A percentile compares a stretch with the other conserved stretches of the same genome.
phyloP scores from a whole-genome alignment of 2,113 vertebrate genomes.

The Neodontobutis hainanensis region DNA sequence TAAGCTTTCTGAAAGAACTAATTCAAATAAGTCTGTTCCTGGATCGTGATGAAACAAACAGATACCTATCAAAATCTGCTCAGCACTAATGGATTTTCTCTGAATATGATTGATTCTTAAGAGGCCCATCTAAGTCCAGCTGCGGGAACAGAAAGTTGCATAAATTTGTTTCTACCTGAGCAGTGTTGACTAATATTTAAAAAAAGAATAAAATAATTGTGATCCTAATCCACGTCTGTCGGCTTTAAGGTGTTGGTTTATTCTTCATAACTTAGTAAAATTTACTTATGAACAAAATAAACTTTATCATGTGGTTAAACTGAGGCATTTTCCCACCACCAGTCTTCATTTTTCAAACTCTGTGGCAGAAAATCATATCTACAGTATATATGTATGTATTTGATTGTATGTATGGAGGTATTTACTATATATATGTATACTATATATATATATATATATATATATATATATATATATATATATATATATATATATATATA shows the following conservation, averaged over 20 bases:
- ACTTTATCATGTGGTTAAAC: too few species aligned
- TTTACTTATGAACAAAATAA: background rate
- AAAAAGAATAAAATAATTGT: background rate
- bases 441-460: too few species aligned
- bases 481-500: too few species aligned
- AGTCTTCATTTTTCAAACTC: too few species aligned
- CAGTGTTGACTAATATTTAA: background rate
- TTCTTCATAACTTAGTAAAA: background rate
- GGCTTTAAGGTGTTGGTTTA: background rate
- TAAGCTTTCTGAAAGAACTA: background rate
- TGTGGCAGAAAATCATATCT: too few species aligned
- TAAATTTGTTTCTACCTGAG: slow-evolving; percentile 3
- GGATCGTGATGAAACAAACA: background rate
- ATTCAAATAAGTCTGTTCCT: background rate
- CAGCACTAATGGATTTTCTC: slow-evolving; percentile 2
- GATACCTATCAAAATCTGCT: background rate
- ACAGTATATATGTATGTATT: too few species aligned
- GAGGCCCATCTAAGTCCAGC: slow-evolving; percentile 12
- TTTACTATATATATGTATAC: too few species aligned
- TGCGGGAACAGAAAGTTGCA: slow-evolving; percentile 1
- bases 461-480: too few species aligned
- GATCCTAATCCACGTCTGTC: background rate
- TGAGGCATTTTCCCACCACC: too few species aligned
- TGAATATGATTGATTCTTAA: slow-evolving; percentile 13
- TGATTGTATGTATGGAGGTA: too few species aligned